phyloP scores from a whole-genome alignment of 1,140 invertebrate genomes.

The Heliconius congener region DNA sequence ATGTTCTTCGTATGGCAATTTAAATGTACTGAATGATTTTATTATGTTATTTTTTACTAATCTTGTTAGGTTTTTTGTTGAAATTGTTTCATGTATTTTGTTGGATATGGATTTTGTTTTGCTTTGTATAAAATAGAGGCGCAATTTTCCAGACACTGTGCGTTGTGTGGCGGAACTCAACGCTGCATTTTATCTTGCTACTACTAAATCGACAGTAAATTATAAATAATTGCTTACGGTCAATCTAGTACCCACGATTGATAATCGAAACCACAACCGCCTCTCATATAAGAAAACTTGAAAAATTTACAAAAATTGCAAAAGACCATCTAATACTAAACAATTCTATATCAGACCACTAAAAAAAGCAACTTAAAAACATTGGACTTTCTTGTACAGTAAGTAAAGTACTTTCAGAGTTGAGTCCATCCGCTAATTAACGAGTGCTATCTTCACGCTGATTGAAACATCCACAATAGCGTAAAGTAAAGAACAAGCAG shows the following conservation, averaged over 20 bases:
- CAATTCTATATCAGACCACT: neutral
- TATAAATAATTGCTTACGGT: too few relatives aligned
- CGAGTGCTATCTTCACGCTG: constrained; percentile 8
- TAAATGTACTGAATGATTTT: neutral
- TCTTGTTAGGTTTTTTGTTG: neutral
- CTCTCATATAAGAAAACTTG: too few relatives aligned
- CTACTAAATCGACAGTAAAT: too few relatives aligned
- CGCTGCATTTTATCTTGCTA: too few relatives aligned
- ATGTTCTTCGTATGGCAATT: neutral
- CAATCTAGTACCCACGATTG: too few relatives aligned
- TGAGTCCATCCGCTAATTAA: constrained; percentile 8
- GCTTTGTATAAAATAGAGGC: too few relatives aligned
- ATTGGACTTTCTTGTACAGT: neutral
- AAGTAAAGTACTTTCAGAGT: neutral
- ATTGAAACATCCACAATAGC: constrained; percentile 34
- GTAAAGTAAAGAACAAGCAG: constrained; percentile 25
- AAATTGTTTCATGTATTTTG: neutral
- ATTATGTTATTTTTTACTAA: neutral
- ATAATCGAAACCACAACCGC: too few relatives aligned
- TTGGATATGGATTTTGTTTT: too few relatives aligned
- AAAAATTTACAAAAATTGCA: neutral
- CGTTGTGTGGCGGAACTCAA: too few relatives aligned
- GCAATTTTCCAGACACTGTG: too few relatives aligned
- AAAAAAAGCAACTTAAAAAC: neutral
- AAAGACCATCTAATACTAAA: constrained; percentile 6